Evolutionary conservation across 2,888 invertebrate genomes (phyloP).

Genomic region (Ectropis crepuscularia): DNA sequence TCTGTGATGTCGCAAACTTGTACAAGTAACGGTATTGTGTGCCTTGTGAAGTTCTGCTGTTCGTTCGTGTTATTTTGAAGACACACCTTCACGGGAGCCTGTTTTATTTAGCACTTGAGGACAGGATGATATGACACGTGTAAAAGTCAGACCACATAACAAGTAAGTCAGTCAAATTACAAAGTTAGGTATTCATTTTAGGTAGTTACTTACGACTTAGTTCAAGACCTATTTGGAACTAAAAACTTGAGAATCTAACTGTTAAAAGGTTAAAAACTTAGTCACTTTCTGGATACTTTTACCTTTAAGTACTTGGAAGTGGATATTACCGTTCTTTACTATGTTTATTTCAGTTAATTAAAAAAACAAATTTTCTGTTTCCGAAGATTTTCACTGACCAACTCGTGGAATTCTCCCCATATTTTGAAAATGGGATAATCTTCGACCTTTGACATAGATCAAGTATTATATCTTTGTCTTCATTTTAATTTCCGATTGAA

Average conservation of each 20-base stretch:
- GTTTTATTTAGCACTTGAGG: slow-evolving; percentile 57
- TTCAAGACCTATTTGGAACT: not conserved
- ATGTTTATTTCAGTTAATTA: too few relatives aligned
- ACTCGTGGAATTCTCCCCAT: too few relatives aligned
- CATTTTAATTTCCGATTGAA: not conserved
- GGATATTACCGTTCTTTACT: too few relatives aligned
- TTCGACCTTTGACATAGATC: too few relatives aligned
- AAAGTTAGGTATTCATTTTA: slow-evolving; percentile 4
- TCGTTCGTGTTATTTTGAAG: slow-evolving; percentile 64
- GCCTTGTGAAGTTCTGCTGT: slow-evolving; percentile 60
- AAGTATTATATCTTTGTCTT: too few relatives aligned
- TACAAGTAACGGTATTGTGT: slow-evolving; percentile 46
- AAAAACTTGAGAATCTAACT: too few relatives aligned
- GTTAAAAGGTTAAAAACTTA: too few relatives aligned
- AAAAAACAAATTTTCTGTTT: too few relatives aligned
- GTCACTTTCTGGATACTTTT: too few relatives aligned
- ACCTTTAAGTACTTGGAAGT: too few relatives aligned
- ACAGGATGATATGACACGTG: slow-evolving; percentile 66
- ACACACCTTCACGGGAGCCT: slow-evolving; percentile 67
- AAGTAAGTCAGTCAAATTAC: slow-evolving; percentile 29
- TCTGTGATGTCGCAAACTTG: slow-evolving; percentile 44
- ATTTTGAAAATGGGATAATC: too few relatives aligned
- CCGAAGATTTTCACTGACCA: too few relatives aligned
- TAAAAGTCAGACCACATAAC: slow-evolving; percentile 47
- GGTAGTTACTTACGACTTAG: not conserved